Evolutionary conservation across 2,113 vertebrate genomes (phyloP).

Genomic region (Tonatia bakeri): DNA sequence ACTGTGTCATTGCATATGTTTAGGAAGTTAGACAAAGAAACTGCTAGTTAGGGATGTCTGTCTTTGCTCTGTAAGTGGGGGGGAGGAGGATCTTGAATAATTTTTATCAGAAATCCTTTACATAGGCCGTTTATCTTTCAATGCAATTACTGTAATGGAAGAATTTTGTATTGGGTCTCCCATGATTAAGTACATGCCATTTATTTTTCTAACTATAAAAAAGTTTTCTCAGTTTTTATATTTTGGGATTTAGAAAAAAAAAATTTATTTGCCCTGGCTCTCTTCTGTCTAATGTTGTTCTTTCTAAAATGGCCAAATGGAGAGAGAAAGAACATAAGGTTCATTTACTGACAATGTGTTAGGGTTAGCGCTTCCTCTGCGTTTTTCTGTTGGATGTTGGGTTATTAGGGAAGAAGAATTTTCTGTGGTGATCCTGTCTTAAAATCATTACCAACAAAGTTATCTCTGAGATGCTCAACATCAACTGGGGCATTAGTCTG

Average conservation of each 20-base stretch:
- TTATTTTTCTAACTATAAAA: slow-evolving; percentile 30
- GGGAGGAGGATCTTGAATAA: background rate
- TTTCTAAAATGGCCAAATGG: background rate
- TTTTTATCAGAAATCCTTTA: slow-evolving; percentile 9
- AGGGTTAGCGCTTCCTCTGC: background rate
- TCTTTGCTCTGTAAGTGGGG: background rate
- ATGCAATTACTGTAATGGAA: background rate
- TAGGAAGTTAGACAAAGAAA: background rate
- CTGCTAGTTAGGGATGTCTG: background rate
- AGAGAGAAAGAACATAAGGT: background rate
- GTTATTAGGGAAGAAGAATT: background rate
- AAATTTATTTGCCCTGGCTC: background rate
- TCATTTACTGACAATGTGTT: background rate
- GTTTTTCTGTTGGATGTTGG: background rate
- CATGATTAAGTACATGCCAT: background rate
- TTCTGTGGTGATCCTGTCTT: background rate
- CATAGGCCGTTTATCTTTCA: background rate
- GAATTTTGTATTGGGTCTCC: background rate
- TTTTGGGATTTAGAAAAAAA: background rate
- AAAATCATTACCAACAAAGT: background rate
- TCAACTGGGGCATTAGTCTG: background rate
- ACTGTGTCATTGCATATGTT: background rate
- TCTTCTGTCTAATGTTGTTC: background rate
- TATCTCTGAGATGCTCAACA: slow-evolving; percentile 20
- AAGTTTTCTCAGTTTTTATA: background rate